Evolutionary conservation across 2,797 vertebrate species (phyloP).

Genomic region (Pseudochaenichthys georgianus): DNA sequence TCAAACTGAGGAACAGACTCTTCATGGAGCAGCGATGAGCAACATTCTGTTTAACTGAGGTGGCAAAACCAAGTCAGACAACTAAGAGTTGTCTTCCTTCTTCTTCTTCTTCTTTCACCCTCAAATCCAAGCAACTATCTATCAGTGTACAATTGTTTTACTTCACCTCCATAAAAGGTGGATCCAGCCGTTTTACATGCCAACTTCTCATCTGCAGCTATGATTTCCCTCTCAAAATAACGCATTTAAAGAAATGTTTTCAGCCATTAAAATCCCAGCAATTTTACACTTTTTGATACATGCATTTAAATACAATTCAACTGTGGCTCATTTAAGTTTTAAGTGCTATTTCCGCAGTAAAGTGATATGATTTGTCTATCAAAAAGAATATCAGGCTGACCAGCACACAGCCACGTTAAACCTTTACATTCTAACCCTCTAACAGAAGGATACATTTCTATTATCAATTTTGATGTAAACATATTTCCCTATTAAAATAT

Average conservation of each 20-base stretch:
- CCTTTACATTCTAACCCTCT: slow-evolving; percentile 46
- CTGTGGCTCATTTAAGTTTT: slow-evolving; percentile 39
- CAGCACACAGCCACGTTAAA: slow-evolving; percentile 41
- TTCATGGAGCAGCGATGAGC: slow-evolving; percentile 55
- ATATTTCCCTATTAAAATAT: slow-evolving; percentile 48
- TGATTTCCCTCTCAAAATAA: slow-evolving; percentile 48
- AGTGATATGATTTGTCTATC: slow-evolving; percentile 34
- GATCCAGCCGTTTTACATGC: slow-evolving; percentile 55
- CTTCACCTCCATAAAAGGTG: slow-evolving; percentile 39
- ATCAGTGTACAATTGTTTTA: slow-evolving; percentile 35
- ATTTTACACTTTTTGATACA: slow-evolving; percentile 37
- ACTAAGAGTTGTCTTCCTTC: neutral
- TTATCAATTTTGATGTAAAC: slow-evolving; percentile 72
- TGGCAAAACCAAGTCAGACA: slow-evolving; percentile 29
- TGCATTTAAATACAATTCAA: slow-evolving; percentile 51
- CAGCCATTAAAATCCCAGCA: slow-evolving; percentile 50
- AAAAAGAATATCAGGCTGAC: slow-evolving; percentile 40
- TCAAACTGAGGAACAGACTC: slow-evolving; percentile 59
- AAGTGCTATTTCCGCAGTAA: slow-evolving; percentile 39
- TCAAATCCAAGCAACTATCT: slow-evolving; percentile 32
- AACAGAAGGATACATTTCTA: slow-evolving; percentile 29
- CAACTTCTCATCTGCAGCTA: slow-evolving; percentile 29
- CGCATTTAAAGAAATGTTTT: slow-evolving; percentile 44
- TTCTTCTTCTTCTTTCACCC: neutral
- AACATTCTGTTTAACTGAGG: slow-evolving; percentile 37